phyloP scores from a whole-genome alignment of 2,113 vertebrate genomes.

The Microcebus tavaratra region DNA sequence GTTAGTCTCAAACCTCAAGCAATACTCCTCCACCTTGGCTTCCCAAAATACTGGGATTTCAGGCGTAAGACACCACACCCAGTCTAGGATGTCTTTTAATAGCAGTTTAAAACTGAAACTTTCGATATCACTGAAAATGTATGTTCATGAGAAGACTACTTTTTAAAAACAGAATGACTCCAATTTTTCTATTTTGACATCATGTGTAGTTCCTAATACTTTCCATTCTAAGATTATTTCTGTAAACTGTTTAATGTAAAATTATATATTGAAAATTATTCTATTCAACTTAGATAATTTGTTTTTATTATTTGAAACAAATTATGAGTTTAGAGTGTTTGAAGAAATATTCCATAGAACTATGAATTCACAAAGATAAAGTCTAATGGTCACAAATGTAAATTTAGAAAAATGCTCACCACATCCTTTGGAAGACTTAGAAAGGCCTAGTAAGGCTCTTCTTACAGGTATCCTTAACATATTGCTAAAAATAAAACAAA shows the following conservation, averaged over 20 bases:
- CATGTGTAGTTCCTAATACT: background rate
- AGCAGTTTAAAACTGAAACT: background rate
- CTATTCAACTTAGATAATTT: background rate
- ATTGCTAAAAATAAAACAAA: conserved; percentile 79
- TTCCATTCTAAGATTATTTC: conserved; percentile 27
- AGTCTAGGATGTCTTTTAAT: background rate
- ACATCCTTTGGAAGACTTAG: conserved; percentile 82
- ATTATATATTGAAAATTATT: conserved; percentile 27
- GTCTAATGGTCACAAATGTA: background rate
- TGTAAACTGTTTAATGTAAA: background rate
- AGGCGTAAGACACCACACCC: background rate
- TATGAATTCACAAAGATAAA: conserved; percentile 29
- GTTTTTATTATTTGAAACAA: conserved; percentile 39
- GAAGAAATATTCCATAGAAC: conserved; percentile 14
- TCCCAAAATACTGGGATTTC: background rate
- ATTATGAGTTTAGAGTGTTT: background rate
- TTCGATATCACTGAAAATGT: background rate
- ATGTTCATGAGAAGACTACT: background rate
- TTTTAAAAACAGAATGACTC: conserved; percentile 38
- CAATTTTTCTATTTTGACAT: background rate
- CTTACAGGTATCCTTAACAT: conserved; percentile 91
- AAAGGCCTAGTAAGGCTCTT: conserved; percentile 85
- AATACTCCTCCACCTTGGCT: background rate
- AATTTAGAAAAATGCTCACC: conserved; percentile 83
- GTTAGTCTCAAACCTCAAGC: background rate